Percentiles rank a stretch among this genome's conserved stretches.
Evolutionary conservation across 2,888 invertebrate genomes (phyloP).

Genomic region (Tipula unca): DNA sequence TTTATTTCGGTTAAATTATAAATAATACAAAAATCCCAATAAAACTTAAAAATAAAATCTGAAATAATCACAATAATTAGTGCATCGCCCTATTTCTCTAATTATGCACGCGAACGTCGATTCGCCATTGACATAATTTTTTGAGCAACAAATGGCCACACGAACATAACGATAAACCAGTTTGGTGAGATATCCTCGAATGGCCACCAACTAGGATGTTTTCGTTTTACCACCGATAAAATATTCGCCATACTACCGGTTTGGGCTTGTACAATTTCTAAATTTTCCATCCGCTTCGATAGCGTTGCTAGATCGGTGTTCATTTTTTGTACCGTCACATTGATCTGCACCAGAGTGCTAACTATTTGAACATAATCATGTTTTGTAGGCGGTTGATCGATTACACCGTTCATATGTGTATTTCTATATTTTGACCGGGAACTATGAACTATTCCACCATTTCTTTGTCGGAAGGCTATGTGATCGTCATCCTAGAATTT

Average conservation of each 20-base stretch:
- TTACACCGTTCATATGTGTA: not conserved
- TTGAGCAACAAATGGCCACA: slow-evolving; percentile 38
- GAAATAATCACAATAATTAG: not conserved
- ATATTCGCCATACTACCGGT: not conserved
- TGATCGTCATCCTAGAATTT: slow-evolving; percentile 16
- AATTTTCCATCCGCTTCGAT: slow-evolving; percentile 33
- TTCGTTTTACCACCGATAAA: slow-evolving; percentile 25
- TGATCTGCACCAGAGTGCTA: slow-evolving; percentile 33
- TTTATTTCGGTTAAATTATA: not conserved
- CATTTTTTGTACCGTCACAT: slow-evolving; percentile 36
- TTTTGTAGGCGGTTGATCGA: not conserved
- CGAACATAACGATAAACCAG: slow-evolving; percentile 37
- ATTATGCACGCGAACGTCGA: not conserved
- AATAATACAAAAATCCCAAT: not conserved
- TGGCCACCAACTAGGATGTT: slow-evolving; percentile 50
- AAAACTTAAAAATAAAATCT: not conserved
- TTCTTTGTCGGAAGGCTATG: not conserved
- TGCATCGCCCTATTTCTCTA: not conserved
- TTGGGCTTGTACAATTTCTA: slow-evolving; percentile 30
- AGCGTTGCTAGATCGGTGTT: slow-evolving; percentile 35
- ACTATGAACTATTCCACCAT: not conserved
- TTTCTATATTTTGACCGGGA: not conserved
- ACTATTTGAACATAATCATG: not conserved
- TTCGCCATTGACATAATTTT: slow-evolving; percentile 26
- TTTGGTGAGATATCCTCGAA: slow-evolving; percentile 49